A percentile compares a stretch with the other conserved stretches of the same genome.
Conservation (phyloP, 2,113 vertebrate species). For the Engystomops pustulosus region DNA sequence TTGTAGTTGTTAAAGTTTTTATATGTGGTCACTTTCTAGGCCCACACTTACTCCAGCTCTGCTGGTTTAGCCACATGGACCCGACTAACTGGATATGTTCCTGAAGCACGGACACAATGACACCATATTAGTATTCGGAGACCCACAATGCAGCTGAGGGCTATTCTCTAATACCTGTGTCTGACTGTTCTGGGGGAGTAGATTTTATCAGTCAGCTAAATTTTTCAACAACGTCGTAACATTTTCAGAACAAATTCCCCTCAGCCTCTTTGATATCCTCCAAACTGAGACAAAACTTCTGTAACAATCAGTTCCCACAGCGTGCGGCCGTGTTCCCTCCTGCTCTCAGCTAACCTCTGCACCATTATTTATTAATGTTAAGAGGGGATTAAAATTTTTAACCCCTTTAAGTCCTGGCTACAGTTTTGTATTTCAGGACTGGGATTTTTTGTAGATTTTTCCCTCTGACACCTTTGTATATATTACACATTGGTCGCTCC, state of each 20-base stretch:
- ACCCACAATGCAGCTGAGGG: too few species aligned
- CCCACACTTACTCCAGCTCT: too few species aligned
- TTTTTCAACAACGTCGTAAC: background rate
- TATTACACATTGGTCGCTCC: too few species aligned
- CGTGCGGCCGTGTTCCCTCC: background rate
- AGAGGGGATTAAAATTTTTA: background rate
- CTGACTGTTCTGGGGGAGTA: background rate
- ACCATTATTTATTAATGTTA: background rate
- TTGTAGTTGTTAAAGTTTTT: too few species aligned
- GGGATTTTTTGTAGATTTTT: too few species aligned
- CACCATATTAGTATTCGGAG: too few species aligned
- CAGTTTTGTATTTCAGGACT: background rate
- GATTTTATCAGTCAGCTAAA: background rate
- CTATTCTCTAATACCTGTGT: too few species aligned
- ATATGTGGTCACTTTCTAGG: too few species aligned
- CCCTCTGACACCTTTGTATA: too few species aligned
- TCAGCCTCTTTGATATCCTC: background rate
- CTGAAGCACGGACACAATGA: too few species aligned
- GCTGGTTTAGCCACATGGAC: too few species aligned
- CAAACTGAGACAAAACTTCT: background rate
- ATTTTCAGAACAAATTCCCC: background rate
- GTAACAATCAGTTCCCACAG: background rate
- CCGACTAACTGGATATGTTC: too few species aligned
- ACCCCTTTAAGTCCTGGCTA: background rate
- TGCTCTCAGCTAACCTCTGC: background rate